Evolutionary conservation across 1,140 invertebrate species (phyloP).

Genomic region (Sitophilus oryzae): DNA sequence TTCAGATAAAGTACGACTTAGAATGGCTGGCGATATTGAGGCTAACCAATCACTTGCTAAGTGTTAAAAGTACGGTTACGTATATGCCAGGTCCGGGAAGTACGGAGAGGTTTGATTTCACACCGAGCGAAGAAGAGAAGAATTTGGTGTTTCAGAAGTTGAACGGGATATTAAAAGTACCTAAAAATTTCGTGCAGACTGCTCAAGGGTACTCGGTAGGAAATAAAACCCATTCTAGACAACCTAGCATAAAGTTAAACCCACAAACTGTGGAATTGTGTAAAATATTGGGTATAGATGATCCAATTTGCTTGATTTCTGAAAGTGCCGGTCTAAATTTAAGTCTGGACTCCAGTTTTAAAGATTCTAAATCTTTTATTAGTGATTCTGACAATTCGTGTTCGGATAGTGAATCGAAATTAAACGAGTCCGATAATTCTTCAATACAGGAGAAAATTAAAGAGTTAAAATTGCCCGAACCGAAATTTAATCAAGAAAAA

Average conservation of each 20-base stretch:
- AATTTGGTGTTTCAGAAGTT: constrained; percentile 60
- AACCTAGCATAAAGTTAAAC: constrained; percentile 57
- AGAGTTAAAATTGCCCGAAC: constrained; percentile 5
- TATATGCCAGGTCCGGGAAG: constrained; percentile 76
- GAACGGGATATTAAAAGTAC: constrained; percentile 59
- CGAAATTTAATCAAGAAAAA: background rate
- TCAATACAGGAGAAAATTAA: constrained; percentile 9
- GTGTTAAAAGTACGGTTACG: constrained; percentile 58
- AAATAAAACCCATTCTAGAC: constrained; percentile 35
- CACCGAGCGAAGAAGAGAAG: constrained; percentile 70
- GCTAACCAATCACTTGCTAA: constrained; percentile 83
- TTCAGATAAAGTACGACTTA: constrained; percentile 75
- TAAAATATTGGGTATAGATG: constrained; percentile 68
- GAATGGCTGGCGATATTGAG: constrained; percentile 90
- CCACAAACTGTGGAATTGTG: constrained; percentile 79
- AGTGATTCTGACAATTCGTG: constrained; percentile 15
- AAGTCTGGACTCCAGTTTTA: constrained; percentile 19
- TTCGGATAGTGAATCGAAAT: constrained; percentile 5
- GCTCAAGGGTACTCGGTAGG: constrained; percentile 57
- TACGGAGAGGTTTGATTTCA: constrained; percentile 67
- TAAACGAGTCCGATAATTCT: constrained; percentile 5
- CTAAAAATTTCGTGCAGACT: constrained; percentile 72
- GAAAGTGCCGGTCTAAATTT: constrained; percentile 32
- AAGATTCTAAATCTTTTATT: constrained; percentile 23
- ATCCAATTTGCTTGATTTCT: constrained; percentile 57